These are phyloP conservation scores for Rhyacichthys aspro DNA, from an alignment of 2,797 vertebrate species.

Conservation along the genomic window DNA sequence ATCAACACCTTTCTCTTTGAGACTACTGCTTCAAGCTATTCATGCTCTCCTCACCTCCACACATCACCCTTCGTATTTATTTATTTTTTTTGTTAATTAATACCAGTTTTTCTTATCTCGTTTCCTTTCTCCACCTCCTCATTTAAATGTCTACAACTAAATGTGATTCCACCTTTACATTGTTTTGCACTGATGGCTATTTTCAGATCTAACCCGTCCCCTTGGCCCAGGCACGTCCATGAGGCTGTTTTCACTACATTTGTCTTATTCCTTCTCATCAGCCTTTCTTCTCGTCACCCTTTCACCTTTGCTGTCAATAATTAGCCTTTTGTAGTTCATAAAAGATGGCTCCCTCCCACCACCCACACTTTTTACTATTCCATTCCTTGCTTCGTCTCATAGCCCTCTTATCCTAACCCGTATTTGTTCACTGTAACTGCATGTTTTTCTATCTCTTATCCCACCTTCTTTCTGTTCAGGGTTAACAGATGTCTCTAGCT, in stretches of 20 bases:
- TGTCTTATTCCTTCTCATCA: conserved; percentile 8
- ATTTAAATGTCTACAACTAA: conserved; percentile 13
- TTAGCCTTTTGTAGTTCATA: conserved; percentile 7
- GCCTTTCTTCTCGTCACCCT: not conserved
- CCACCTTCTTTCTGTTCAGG: conserved; percentile 17
- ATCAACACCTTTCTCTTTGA: conserved; percentile 1
- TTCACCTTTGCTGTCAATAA: conserved; percentile 40
- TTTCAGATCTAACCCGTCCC: conserved; percentile 7
- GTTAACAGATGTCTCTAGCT: conserved; percentile 51
- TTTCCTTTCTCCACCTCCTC: conserved; percentile 14
- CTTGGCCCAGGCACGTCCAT: conserved; percentile 32
- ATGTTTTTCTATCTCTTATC: conserved; percentile 2
- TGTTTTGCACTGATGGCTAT: conserved; percentile 6
- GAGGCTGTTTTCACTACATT: conserved; percentile 32
- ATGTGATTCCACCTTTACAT: conserved; percentile 17
- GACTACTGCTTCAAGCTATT: conserved; percentile 18
- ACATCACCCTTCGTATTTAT: not conserved
- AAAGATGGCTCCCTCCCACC: not conserved
- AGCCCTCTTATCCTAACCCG: not conserved
- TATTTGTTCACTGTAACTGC: not conserved
- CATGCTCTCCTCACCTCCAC: conserved; percentile 22
- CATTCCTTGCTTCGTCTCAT: not conserved
- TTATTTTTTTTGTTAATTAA: conserved; percentile 35
- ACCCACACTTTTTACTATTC: not conserved
- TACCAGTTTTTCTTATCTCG: conserved; percentile 9